Percentiles rank a stretch among this genome's conserved stretches.
phyloP scores from a whole-genome alignment of 2,888 invertebrate species.

The Beris chalybata region DNA sequence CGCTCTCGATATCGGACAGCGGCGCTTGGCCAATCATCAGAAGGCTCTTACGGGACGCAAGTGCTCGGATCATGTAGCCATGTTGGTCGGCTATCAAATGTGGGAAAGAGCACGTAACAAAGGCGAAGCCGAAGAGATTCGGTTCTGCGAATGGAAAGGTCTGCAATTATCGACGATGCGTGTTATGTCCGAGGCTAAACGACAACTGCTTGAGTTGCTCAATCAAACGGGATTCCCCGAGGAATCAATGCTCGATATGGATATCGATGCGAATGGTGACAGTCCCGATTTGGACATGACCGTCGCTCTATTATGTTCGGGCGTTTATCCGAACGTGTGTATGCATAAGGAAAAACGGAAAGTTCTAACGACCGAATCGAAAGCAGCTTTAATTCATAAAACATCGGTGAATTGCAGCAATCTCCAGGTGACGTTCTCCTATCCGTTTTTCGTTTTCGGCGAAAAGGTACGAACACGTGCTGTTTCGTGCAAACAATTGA shows the following conservation, averaged over 20 bases:
- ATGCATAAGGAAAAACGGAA: conserved; percentile 94
- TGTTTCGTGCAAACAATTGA: conserved; percentile 94
- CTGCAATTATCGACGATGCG: conserved; percentile 86
- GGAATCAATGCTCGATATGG: conserved; percentile 74
- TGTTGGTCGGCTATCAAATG: conserved; percentile 88
- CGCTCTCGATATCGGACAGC: conserved; percentile 72
- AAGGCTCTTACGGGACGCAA: conserved; percentile 82
- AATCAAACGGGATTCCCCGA: conserved; percentile 86
- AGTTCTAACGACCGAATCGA: conserved; percentile 93
- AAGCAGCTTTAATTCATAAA: conserved; percentile 93
- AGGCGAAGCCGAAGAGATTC: conserved; percentile 74
- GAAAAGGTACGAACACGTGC: conserved; percentile 97
- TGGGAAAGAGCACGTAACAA: conserved; percentile 71
- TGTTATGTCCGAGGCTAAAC: conserved; percentile 89
- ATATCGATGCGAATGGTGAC: conserved; percentile 74
- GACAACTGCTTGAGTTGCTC: conserved; percentile 68
- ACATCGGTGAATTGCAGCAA: conserved; percentile 94
- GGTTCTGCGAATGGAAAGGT: conserved; percentile 91
- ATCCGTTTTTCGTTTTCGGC: conserved; percentile 96
- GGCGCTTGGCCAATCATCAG: conserved; percentile 81
- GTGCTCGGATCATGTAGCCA: conserved; percentile 93
- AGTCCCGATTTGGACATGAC: conserved; percentile 75
- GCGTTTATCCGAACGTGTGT: conserved; percentile 96
- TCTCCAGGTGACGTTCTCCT: conserved; percentile 80
- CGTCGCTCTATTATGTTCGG: conserved; percentile 83